Evolutionary conservation across 2,113 vertebrate species (phyloP).

Genomic region (Pyxicephalus adspersus): DNA sequence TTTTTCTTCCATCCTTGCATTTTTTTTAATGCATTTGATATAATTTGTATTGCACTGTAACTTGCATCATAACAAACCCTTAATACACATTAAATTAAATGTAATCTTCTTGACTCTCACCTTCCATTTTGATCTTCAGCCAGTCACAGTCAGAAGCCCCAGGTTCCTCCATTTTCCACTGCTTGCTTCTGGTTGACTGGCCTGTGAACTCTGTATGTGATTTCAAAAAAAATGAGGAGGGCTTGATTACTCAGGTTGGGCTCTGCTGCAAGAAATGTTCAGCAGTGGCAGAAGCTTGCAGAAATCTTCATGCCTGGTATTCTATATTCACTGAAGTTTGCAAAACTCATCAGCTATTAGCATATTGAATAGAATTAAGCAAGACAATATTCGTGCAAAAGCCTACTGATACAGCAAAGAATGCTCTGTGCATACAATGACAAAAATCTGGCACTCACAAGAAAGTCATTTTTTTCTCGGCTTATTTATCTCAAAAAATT

Average conservation of each 20-base stretch:
- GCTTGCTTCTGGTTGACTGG: slow-evolving; percentile 42
- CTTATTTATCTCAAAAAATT: too few species aligned
- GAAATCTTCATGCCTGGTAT: background rate
- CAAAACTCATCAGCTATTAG: too few species aligned
- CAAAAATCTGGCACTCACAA: too few species aligned
- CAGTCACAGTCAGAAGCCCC: slow-evolving; percentile 37
- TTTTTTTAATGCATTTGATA: too few species aligned
- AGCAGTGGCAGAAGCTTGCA: background rate
- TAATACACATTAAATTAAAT: background rate
- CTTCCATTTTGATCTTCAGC: slow-evolving; percentile 44
- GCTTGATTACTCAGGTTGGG: slow-evolving; percentile 17
- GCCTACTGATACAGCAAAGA: too few species aligned
- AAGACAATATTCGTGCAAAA: too few species aligned
- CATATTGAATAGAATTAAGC: too few species aligned
- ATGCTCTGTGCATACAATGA: too few species aligned
- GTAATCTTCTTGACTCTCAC: slow-evolving; percentile 24
- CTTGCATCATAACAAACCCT: background rate
- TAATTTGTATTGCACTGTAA: too few species aligned
- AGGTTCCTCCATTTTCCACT: slow-evolving; percentile 42
- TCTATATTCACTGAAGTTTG: too few species aligned
- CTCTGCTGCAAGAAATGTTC: slow-evolving; percentile 6
- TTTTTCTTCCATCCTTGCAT: too few species aligned
- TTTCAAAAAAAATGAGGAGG: slow-evolving; percentile 38
- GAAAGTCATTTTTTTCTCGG: too few species aligned
- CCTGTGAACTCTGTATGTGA: slow-evolving; percentile 43